These are phyloP conservation scores for Leptothorax acervorum DNA, from an alignment of 2,888 invertebrate genomes.

Conservation along the genomic window DNA sequence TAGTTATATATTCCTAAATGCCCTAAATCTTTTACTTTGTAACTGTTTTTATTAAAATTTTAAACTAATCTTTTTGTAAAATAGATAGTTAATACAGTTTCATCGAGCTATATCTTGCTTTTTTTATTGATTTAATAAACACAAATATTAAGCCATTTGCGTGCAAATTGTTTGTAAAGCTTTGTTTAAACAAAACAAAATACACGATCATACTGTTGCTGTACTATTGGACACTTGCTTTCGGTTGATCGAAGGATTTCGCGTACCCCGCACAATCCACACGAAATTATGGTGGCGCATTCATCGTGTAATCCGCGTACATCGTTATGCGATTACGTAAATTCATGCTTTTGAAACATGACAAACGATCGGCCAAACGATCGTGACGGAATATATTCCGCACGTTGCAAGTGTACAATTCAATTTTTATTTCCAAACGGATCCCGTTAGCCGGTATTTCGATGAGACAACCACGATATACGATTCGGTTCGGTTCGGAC, in stretches of 20 bases:
- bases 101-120: background rate
- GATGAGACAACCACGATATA: constrained; percentile 57
- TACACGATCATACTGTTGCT: background rate
- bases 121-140: constrained; percentile 8
- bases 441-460: constrained; percentile 58
- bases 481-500: constrained; percentile 40
- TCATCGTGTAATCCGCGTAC: constrained; percentile 48
- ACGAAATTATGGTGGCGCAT: constrained; percentile 44
- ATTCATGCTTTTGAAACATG: constrained; percentile 54
- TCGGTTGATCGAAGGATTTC: constrained; percentile 51
- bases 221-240: constrained; percentile 32
- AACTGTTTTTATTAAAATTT: background rate
- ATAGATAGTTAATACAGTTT: background rate
- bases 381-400: constrained; percentile 51
- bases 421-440: constrained; percentile 66
- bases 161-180: background rate
- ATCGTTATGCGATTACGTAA: constrained; percentile 54
- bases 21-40: background rate
- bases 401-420: constrained; percentile 57
- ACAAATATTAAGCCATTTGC: constrained; percentile 11
- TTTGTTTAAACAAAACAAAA: constrained; percentile 19
- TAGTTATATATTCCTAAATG: background rate
- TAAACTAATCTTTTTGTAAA: background rate
- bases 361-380: constrained; percentile 40
- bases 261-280: constrained; percentile 39